These are phyloP conservation scores for Origma solitaria DNA, from an alignment of 2,113 vertebrate genomes.

Conservation along the genomic window DNA sequence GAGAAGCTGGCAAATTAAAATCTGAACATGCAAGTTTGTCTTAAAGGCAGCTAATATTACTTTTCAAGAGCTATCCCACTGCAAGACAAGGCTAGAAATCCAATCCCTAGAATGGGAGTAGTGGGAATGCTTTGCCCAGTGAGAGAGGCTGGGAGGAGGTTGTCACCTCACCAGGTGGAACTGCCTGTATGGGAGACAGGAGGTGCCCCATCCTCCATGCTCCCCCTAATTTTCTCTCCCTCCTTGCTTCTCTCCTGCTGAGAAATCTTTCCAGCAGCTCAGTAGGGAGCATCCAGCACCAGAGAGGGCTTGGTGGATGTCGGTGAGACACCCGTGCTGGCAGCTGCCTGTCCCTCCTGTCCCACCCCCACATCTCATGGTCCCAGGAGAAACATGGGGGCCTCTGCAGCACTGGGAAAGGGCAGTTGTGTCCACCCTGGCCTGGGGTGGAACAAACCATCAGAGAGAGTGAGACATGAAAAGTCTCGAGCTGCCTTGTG, in stretches of 20 bases:
- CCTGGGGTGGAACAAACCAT: background rate
- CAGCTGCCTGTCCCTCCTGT: background rate
- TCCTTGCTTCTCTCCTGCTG: background rate
- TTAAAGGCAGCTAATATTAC: background rate
- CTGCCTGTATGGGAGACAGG: background rate
- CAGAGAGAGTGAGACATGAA: background rate
- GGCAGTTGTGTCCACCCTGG: background rate
- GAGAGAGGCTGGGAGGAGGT: background rate
- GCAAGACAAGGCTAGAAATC: background rate
- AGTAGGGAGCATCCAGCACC: background rate
- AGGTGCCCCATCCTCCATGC: background rate
- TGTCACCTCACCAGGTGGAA: background rate
- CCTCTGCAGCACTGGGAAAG: background rate
- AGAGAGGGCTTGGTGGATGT: rapidly evolving
- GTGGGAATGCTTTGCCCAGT: rapidly evolving
- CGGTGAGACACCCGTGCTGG: background rate
- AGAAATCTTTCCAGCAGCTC: background rate
- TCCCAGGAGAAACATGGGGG: background rate
- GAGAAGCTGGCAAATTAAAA: background rate
- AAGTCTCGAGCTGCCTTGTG: rapidly evolving
- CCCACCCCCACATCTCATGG: rapidly evolving
- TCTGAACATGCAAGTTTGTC: background rate
- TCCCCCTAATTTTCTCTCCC: background rate
- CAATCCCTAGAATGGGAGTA: background rate
- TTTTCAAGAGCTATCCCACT: background rate